phyloP scores from a whole-genome alignment of 2,888 invertebrate genomes.

The Nomada fabriciana region DNA sequence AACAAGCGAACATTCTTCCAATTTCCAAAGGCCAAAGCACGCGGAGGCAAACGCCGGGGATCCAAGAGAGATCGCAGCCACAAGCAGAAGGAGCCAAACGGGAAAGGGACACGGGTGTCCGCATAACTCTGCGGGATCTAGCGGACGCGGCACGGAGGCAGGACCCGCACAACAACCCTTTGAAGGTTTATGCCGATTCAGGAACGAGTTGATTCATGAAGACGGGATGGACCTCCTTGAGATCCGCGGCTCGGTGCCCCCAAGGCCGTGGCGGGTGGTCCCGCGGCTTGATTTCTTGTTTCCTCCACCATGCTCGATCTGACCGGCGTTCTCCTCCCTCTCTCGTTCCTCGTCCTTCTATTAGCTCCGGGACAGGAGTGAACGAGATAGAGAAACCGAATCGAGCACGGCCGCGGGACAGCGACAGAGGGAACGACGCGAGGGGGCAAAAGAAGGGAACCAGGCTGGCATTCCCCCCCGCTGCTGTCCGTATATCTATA shows the following conservation, averaged over 20 bases:
- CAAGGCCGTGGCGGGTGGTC: slow-evolving; percentile 84
- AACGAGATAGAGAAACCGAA: slow-evolving; percentile 47
- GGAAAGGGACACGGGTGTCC: slow-evolving; percentile 49
- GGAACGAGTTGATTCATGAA: slow-evolving; percentile 84
- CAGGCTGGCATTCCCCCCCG: slow-evolving; percentile 66
- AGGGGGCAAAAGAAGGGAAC: slow-evolving; percentile 41
- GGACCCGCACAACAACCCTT: slow-evolving; percentile 67
- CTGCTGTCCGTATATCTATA: slow-evolving; percentile 71
- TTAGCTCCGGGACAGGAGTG: slow-evolving; percentile 9
- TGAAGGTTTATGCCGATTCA: slow-evolving; percentile 83
- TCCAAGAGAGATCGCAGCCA: slow-evolving; percentile 5
- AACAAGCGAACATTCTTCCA: neutral
- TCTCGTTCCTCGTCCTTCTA: neutral
- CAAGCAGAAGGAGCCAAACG: slow-evolving; percentile 22
- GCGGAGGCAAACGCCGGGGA: neutral
- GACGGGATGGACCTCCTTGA: slow-evolving; percentile 84
- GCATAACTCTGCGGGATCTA: slow-evolving; percentile 76
- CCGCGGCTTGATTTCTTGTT: slow-evolving; percentile 84
- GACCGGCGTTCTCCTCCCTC: slow-evolving; percentile 29
- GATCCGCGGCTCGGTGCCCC: slow-evolving; percentile 79
- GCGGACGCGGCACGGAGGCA: slow-evolving; percentile 53
- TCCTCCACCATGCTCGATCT: slow-evolving; percentile 76
- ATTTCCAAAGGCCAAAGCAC: slow-evolving; percentile 9
- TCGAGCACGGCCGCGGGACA: slow-evolving; percentile 45
- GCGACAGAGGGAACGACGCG: slow-evolving; percentile 48